Percentiles rank a stretch among this genome's conserved stretches.
Conservation (phyloP, 2,113 vertebrate species). For the Ivindomyrus marchei region DNA sequence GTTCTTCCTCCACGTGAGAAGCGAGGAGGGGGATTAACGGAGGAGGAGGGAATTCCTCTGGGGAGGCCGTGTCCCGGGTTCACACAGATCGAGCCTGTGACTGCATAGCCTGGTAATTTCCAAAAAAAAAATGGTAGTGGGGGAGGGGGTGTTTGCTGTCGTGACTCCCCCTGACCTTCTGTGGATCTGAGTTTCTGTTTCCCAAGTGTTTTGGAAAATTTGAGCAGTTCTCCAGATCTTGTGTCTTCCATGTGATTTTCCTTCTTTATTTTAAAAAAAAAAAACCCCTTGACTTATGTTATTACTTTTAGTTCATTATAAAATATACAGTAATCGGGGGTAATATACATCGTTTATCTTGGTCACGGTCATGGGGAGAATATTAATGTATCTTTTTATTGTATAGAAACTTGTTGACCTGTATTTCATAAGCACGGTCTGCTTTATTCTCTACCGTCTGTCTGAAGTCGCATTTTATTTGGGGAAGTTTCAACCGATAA, state of each 20-base stretch:
- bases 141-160: background rate
- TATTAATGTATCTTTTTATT: background rate
- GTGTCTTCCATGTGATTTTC: background rate
- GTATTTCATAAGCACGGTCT: background rate
- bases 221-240: background rate
- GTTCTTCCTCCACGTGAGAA: background rate
- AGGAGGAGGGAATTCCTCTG: background rate
- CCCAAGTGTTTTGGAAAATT: slow-evolving; percentile 16
- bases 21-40: background rate
- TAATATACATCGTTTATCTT: background rate
- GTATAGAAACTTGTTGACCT: background rate
- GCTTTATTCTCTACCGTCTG: background rate
- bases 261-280: background rate
- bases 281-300: background rate
- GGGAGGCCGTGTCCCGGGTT: background rate
- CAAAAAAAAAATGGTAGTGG: background rate
- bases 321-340: background rate
- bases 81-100: background rate
- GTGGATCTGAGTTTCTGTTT: background rate
- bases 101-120: slow-evolving; percentile 3
- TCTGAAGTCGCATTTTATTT: background rate
- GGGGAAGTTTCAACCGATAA: background rate
- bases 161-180: background rate
- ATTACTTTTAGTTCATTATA: background rate
- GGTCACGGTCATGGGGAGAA: background rate